Evolutionary conservation across 2,888 invertebrate genomes (phyloP).

Genomic region (Andricus curvator): DNA sequence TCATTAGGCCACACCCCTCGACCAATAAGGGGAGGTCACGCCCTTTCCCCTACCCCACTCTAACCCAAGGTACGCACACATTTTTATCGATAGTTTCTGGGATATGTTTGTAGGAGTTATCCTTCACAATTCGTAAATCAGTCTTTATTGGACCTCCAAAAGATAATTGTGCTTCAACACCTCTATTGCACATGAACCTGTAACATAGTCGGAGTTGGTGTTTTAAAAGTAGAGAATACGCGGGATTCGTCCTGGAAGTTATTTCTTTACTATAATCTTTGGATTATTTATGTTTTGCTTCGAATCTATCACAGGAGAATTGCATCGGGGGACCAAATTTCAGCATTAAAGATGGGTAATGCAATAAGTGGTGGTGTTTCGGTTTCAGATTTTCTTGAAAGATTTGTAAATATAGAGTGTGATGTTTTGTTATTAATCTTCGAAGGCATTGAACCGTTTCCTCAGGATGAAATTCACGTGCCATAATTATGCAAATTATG

Average conservation of each 20-base stretch:
- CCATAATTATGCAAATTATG: neutral
- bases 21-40: too few relatives aligned
- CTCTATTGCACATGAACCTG: slow-evolving; percentile 1
- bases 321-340: slow-evolving; percentile 42
- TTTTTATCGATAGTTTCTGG: neutral
- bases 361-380: slow-evolving; percentile 50
- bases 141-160: neutral
- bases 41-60: too few relatives aligned
- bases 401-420: slow-evolving; percentile 5
- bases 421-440: neutral
- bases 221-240: slow-evolving; percentile 18
- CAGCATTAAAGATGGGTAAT: slow-evolving; percentile 46
- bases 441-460: neutral
- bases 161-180: slow-evolving; percentile 2
- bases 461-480: neutral
- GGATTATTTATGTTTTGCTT: too few relatives aligned
- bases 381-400: slow-evolving; percentile 44
- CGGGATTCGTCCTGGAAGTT: neutral
- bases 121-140: neutral
- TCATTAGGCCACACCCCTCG: too few relatives aligned
- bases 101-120: neutral
- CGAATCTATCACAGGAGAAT: too few relatives aligned
- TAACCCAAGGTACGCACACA: too few relatives aligned
- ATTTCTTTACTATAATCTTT: slow-evolving; percentile 25
- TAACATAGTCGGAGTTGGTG: slow-evolving; percentile 31